These are phyloP conservation scores for Ranitomeya imitator DNA, from an alignment of 2,113 vertebrate genomes.

Conservation along the genomic window DNA sequence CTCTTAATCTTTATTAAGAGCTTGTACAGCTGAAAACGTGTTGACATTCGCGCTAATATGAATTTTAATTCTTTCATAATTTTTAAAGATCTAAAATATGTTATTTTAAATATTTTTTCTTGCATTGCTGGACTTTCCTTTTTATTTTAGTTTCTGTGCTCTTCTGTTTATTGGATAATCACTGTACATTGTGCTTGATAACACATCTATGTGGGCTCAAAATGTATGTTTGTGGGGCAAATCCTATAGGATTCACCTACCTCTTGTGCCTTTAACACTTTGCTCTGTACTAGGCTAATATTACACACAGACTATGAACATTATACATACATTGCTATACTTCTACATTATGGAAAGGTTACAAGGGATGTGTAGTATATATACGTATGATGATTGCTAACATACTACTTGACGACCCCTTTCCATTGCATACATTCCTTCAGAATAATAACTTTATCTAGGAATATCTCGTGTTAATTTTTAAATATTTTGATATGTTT, in stretches of 20 bases:
- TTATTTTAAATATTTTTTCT: no score
- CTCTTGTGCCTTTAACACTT: not conserved
- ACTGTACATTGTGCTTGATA: constrained; percentile 52
- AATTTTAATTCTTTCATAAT: no score
- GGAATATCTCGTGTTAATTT: not conserved
- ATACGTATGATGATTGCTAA: not conserved
- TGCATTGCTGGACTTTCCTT: no score
- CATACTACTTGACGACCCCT: not conserved
- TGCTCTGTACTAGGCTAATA: not conserved
- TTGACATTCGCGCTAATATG: no score
- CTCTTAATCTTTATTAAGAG: no score
- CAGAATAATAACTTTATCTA: not conserved
- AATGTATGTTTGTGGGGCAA: not conserved
- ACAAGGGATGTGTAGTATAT: constrained; percentile 22
- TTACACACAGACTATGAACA: not conserved
- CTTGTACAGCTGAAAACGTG: no score
- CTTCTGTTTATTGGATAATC: not conserved
- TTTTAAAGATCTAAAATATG: no score
- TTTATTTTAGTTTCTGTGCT: constrained; percentile 23
- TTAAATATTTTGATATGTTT: not conserved
- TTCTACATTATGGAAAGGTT: constrained; percentile 23
- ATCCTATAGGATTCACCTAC: not conserved
- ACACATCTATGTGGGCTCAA: constrained; percentile 18
- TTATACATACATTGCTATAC: not conserved
- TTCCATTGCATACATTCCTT: not conserved